A percentile compares a stretch with the other conserved stretches of the same genome.
Conservation (phyloP, 1,140 invertebrate species). For the Potamilus streckersoni region DNA sequence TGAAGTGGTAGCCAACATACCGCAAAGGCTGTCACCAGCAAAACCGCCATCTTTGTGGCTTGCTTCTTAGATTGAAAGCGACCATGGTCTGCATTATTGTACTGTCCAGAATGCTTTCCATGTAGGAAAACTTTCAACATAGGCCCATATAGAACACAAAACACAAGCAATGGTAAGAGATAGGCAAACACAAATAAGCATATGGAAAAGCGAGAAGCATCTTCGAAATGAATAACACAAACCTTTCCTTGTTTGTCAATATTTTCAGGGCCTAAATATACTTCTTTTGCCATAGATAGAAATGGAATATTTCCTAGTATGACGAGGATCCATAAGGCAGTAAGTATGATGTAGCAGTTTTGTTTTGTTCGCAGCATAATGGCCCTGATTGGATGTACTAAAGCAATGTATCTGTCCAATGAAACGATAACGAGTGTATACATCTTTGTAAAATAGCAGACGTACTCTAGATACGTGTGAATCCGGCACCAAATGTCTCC, state of each 20-base stretch:
- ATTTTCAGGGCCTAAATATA: not conserved
- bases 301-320: conserved; percentile 1
- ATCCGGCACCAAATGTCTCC: conserved; percentile 7
- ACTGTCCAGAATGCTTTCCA: no score
- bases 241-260: not conserved
- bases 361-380: not conserved
- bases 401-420: conserved; percentile 4
- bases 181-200: conserved; percentile 15
- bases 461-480: not conserved
- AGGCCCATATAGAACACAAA: not conserved
- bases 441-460: not conserved
- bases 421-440: conserved; percentile 10
- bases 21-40: not conserved
- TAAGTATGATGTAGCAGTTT: not conserved
- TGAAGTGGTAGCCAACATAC: conserved; percentile 10
- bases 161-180: not conserved
- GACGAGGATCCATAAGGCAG: not conserved
- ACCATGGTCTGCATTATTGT: not conserved
- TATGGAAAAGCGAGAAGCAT: not conserved
- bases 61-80: not conserved
- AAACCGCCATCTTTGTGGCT: not conserved
- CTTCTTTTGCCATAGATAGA: not conserved
- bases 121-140: not conserved
- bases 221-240: not conserved
- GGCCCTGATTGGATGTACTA: conserved; percentile 1